Conservation (phyloP, 2,113 vertebrate genomes). For the Aegypius monachus region DNA sequence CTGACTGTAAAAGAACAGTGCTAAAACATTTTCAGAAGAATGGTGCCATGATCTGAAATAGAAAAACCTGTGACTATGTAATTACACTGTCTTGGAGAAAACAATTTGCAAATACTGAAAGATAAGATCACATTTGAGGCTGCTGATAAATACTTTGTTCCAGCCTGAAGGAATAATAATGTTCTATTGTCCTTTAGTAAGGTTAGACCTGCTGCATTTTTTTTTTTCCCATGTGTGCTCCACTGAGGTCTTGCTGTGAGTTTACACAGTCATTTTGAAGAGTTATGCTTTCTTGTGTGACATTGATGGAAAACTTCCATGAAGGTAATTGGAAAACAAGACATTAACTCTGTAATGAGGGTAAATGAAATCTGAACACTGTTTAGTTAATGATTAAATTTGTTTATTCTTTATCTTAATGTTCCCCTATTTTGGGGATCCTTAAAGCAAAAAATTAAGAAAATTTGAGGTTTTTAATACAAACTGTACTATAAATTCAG, state of each 20-base stretch:
- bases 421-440: not conserved
- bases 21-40: not conserved
- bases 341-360: not conserved
- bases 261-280: not conserved
- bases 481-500: not conserved
- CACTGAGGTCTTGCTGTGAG: not conserved
- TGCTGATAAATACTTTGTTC: not conserved
- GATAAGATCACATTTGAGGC: not conserved
- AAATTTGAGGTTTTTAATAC: fast-evolving
- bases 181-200: not conserved
- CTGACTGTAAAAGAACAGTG: not conserved
- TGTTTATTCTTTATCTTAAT: not conserved
- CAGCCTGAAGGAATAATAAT: not conserved
- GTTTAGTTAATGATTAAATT: not conserved
- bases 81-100: not conserved
- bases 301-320: not conserved
- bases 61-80: not conserved
- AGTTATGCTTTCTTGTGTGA: not conserved
- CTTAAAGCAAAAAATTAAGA: not conserved
- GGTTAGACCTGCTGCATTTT: not conserved
- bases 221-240: not conserved
- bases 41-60: not conserved
- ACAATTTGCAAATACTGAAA: not conserved
- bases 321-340: not conserved
- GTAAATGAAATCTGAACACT: not conserved